Percentiles rank a stretch among this genome's conserved stretches.
Conservation (phyloP, 2,888 invertebrate species). For the Tromatobia lineatoria region DNA sequence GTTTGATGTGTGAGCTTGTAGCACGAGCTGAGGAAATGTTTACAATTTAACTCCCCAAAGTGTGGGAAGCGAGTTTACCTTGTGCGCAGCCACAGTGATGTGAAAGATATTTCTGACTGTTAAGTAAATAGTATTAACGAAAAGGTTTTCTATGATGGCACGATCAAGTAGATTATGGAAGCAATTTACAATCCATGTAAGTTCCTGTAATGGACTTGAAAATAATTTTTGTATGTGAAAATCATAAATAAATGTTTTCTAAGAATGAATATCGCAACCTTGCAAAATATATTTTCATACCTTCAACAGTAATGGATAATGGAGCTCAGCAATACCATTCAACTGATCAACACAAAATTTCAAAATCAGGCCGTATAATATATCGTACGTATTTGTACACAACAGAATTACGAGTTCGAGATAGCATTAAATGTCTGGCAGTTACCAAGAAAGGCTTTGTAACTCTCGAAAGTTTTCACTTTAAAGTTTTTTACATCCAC, state of each 20-base stretch:
- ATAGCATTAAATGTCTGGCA: not conserved
- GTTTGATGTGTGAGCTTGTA: no score
- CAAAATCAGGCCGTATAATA: no score
- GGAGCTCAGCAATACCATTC: no score
- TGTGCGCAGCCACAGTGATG: no score
- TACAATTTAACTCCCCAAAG: no score
- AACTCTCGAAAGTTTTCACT: not conserved
- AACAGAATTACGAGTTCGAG: not conserved
- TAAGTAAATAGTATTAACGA: no score
- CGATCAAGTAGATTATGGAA: not conserved
- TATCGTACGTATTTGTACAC: constrained; percentile 7
- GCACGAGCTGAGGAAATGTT: no score
- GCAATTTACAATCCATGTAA: not conserved
- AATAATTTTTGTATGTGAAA: constrained; percentile 25
- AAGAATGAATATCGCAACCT: constrained; percentile 31
- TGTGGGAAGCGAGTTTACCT: no score
- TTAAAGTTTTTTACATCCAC: not conserved
- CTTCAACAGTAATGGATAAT: no score
- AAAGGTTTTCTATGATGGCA: not conserved
- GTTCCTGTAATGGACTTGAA: no score
- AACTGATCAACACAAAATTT: no score
- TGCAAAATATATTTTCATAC: not conserved
- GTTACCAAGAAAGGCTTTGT: not conserved
- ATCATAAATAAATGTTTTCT: constrained; percentile 27
- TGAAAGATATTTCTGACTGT: no score